Base-by-base conservation (phyloP, 1,140 invertebrate species). In the Drosophila jambulina region DNA sequence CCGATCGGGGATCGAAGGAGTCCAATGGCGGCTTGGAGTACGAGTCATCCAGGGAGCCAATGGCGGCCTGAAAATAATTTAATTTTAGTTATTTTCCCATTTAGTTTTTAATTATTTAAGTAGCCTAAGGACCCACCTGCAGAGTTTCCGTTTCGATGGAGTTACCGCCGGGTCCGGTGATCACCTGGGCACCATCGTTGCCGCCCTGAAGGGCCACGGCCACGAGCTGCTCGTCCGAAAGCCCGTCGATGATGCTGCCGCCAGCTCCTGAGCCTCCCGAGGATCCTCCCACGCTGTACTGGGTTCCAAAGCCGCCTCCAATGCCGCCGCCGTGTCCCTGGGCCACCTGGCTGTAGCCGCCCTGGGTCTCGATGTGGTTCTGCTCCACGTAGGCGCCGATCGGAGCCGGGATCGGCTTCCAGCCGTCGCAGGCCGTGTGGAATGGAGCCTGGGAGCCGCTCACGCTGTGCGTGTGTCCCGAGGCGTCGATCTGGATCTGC, bases 381-480 rank as follows among this genome's bases (percentile, higher is more conserved):
- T 91, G 71, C 58, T 91, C 91, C 2, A 91, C 67, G 40, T 91
- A 87, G 48, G 80, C 64, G 0, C 87, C 90, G 13, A 94, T 82
- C 23, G 94, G 93, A 38, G 96, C 96, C 34, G 96, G 95, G 46
- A 97, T 97, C 17, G 96, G 96, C 82, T 96, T 96, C 96, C 96
- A 97, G 34, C 96, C 96, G 74, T 97, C 96, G 81, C 97, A 97
- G 9, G 91, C 91, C 2, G 91, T 92, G 59, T 92, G 91, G 71
- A 92, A 92, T 0, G 91, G 91, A 3, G 84, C 84, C 54, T 91
- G 91, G 2, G 83, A 91, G 6, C 91, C 86, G 19, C 77, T 86
- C 1, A 92, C 82, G 27, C 91, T 91, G 53, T 92, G 91, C 0
- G 86, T 92, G 48, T 92, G 91, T 8, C 91, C 91, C 2, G 87